A percentile compares a stretch with the other conserved stretches of the same genome.
phyloP scores from a whole-genome alignment of 1,140 invertebrate genomes.

The Zaprionus ornatus region DNA sequence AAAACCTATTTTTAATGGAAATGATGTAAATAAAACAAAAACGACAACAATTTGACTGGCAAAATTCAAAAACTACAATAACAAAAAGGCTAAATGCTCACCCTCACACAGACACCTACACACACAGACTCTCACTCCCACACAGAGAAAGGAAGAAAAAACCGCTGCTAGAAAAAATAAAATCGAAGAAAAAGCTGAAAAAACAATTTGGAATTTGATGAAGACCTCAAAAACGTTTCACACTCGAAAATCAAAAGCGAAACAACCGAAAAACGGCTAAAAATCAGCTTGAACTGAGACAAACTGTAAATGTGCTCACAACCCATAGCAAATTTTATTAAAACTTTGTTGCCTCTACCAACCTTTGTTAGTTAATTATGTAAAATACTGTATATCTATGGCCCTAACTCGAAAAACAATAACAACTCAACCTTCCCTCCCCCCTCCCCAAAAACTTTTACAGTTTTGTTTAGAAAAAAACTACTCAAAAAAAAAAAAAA shows the following conservation, averaged over 20 bases:
- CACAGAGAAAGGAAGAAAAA: neutral
- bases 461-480: constrained; percentile 24
- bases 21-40: constrained; percentile 61
- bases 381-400: constrained; percentile 7
- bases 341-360: neutral
- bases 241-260: neutral
- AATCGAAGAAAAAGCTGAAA: neutral
- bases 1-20: constrained; percentile 39
- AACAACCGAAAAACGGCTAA: neutral
- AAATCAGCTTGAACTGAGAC: neutral
- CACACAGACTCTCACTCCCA: constrained; percentile 13
- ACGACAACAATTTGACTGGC: constrained; percentile 26
- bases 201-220: neutral
- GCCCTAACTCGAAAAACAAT: constrained; percentile 1
- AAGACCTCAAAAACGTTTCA: neutral
- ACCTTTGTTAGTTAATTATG: constrained; percentile 1
- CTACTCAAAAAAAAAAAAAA: constrained; percentile 1
- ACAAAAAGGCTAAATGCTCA: neutral
- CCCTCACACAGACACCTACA: constrained; percentile 22
- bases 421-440: neutral
- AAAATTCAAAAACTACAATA: constrained; percentile 35
- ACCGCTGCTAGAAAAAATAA: neutral
- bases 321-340: neutral
- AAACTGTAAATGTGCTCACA: no score
- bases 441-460: neutral